Evolutionary conservation across 2,797 vertebrate species (phyloP).

Genomic region (Nothura maculosa): DNA sequence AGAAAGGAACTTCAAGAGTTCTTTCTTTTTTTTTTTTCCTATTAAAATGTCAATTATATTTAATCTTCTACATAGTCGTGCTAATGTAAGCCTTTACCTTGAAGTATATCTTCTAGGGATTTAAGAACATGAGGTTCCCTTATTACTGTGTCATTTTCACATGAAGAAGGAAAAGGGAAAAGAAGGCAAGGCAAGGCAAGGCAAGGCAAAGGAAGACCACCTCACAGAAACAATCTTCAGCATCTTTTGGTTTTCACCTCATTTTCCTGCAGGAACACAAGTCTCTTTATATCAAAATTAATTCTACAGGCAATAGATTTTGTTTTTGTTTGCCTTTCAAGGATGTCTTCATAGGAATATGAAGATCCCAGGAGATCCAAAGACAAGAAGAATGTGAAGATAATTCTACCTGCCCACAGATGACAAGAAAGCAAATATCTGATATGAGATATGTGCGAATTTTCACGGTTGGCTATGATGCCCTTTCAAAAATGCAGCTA

Average conservation of each 20-base stretch:
- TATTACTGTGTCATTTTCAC: constrained; percentile 27
- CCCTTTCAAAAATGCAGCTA: background rate
- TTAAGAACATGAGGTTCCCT: background rate
- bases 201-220: background rate
- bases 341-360: background rate
- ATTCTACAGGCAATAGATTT: background rate
- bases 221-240: background rate
- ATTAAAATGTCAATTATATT: background rate
- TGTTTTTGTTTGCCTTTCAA: constrained; percentile 7
- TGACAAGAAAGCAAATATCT: background rate
- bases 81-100: background rate
- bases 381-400: background rate
- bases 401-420: background rate
- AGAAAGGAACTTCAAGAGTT: background rate
- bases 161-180: background rate
- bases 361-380: background rate
- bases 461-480: background rate
- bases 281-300: background rate
- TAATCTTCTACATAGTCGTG: background rate
- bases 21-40: background rate
- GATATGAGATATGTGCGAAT: background rate
- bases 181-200: too few relatives aligned
- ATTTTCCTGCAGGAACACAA: background rate
- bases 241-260: background rate
- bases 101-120: background rate